phyloP scores from a whole-genome alignment of 1,140 invertebrate species.

The Drosophila kepulauana region DNA sequence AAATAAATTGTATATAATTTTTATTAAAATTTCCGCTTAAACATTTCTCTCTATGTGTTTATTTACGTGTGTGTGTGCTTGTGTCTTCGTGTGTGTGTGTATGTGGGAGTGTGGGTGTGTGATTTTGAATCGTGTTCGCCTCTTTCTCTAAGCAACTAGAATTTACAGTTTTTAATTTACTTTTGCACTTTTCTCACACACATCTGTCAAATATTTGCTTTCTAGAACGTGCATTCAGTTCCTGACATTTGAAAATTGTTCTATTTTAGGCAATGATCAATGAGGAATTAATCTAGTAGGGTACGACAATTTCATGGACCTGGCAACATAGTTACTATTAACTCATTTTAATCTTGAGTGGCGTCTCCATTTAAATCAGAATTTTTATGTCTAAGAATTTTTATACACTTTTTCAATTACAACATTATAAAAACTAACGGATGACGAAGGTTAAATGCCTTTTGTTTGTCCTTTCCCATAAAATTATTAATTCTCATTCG shows the following conservation, averaged over 20 bases:
- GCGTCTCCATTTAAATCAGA: background rate
- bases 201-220: slow-evolving; percentile 6
- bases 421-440: too few relatives aligned
- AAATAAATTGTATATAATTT: slow-evolving; percentile 83
- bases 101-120: background rate
- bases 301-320: background rate
- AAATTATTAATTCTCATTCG: too few relatives aligned
- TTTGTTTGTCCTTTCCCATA: too few relatives aligned
- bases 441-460: too few relatives aligned
- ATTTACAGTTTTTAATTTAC: slow-evolving; percentile 25
- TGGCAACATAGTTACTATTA: background rate
- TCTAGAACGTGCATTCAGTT: slow-evolving; percentile 27
- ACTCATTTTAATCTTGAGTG: background rate
- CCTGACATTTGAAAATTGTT: slow-evolving; percentile 13
- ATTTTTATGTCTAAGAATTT: background rate
- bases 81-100: slow-evolving; percentile 15
- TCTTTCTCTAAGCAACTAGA: slow-evolving; percentile 17
- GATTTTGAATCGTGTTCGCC: slow-evolving; percentile 16
- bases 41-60: slow-evolving; percentile 48
- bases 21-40: slow-evolving; percentile 83
- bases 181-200: slow-evolving; percentile 37
- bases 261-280: slow-evolving; percentile 36
- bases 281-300: background rate
- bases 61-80: slow-evolving; percentile 11
- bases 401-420: background rate